A percentile compares a stretch with the other conserved stretches of the same genome.
Conservation (phyloP, 53 echinoderm and acorn worm species). For the Zoroaster sp. region DNA sequence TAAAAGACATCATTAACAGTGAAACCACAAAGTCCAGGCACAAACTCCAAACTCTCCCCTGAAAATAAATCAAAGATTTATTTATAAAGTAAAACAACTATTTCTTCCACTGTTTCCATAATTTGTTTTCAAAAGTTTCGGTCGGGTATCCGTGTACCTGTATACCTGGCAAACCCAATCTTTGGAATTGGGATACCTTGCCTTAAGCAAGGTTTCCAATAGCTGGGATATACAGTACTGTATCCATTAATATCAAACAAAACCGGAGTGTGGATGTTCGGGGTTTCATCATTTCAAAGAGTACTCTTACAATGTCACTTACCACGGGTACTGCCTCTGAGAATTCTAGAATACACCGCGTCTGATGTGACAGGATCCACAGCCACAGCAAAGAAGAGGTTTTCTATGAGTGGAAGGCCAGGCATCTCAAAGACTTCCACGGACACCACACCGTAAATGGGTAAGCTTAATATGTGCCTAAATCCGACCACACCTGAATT, state of each 20-base stretch:
- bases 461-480: not conserved
- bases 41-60: not conserved
- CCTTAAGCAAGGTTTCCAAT: no score
- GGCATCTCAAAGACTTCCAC: conserved; percentile 18
- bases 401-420: not conserved
- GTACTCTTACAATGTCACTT: not conserved
- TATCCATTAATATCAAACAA: no score
- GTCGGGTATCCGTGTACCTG: no score
- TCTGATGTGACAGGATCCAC: not conserved
- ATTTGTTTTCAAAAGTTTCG: no score
- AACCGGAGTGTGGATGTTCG: no score
- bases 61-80: not conserved
- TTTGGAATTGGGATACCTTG: no score
- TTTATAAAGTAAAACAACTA: not conserved
- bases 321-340: not conserved
- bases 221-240: no score
- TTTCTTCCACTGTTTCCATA: no score
- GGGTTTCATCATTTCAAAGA: no score
- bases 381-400: conserved; percentile 13
- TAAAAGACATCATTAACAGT: not conserved
- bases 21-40: not conserved
- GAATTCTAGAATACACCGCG: not conserved
- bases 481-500: conserved; percentile 28
- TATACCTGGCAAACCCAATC: no score
- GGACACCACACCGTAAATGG: conserved; percentile 6